phyloP scores from a whole-genome alignment of 2,797 vertebrate genomes.

The Poeciliopsis presidionis region DNA sequence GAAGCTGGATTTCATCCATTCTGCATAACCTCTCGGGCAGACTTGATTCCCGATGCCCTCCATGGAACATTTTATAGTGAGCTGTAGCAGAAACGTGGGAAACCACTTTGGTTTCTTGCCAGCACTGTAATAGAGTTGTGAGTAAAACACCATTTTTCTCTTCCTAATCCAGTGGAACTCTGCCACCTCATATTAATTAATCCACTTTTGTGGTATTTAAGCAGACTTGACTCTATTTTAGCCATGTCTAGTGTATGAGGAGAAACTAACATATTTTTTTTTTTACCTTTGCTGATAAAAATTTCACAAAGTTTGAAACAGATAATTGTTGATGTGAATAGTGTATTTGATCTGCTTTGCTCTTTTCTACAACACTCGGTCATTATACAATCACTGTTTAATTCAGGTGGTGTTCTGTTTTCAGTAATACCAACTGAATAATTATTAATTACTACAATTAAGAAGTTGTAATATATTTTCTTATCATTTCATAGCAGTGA shows the following conservation, averaged over 20 bases:
- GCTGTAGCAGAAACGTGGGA: conserved; percentile 31
- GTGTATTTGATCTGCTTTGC: background rate
- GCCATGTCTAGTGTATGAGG: conserved; percentile 22
- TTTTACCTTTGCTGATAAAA: conserved; percentile 20
- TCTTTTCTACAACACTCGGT: background rate
- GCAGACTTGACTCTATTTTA: conserved; percentile 44
- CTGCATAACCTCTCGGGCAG: conserved; percentile 53
- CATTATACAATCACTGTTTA: background rate
- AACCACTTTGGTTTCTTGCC: conserved; percentile 57
- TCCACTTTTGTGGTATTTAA: conserved; percentile 47
- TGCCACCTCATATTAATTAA: conserved; percentile 47
- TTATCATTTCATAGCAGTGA: background rate
- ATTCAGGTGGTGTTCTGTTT: background rate
- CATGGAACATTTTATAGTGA: conserved; percentile 46
- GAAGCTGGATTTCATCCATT: conserved; percentile 50
- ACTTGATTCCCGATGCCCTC: conserved; percentile 45
- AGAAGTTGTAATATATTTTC: background rate
- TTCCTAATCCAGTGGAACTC: conserved; percentile 42
- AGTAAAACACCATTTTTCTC: conserved; percentile 52
- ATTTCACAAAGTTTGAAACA: background rate
- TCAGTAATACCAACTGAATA: background rate
- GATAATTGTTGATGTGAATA: background rate
- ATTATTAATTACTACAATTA: too few relatives aligned
- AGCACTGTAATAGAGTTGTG: conserved; percentile 49
- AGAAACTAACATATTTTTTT: background rate